These are phyloP conservation scores for Tyto alba DNA, from an alignment of 2,113 vertebrate species.

Conservation along the genomic window DNA sequence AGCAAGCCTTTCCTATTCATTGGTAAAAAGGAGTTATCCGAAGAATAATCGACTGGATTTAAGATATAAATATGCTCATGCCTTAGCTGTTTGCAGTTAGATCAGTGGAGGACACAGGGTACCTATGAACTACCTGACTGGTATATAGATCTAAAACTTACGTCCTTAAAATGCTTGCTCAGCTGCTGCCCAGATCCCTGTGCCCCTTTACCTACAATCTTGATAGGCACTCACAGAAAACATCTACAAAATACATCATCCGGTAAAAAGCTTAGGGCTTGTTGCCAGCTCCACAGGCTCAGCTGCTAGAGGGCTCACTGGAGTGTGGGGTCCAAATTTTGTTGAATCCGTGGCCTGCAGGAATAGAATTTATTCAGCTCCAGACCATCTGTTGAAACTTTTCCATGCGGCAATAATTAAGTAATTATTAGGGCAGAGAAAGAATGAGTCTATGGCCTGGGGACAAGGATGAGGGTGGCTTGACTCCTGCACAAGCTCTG, in stretches of 20 bases:
- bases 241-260: background rate
- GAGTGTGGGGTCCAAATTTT: constrained; percentile 18
- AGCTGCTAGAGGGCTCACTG: constrained; percentile 8
- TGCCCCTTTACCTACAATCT: background rate
- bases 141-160: background rate
- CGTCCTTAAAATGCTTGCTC: background rate
- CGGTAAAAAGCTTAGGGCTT: background rate
- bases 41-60: background rate
- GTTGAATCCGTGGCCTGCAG: constrained; percentile 24
- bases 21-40: background rate
- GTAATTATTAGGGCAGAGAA: constrained; percentile 60
- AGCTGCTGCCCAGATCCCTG: background rate
- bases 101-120: background rate
- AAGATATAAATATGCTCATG: background rate
- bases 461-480: background rate
- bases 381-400: constrained; percentile 61
- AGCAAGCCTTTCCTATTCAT: background rate
- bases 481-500: background rate
- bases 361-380: constrained; percentile 35
- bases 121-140: background rate
- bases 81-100: background rate
- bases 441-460: background rate
- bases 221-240: background rate
- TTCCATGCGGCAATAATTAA: constrained; percentile 44
- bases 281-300: background rate